Conservation (phyloP, 2,888 invertebrate species). For the Chaitophorus viminalis region DNA sequence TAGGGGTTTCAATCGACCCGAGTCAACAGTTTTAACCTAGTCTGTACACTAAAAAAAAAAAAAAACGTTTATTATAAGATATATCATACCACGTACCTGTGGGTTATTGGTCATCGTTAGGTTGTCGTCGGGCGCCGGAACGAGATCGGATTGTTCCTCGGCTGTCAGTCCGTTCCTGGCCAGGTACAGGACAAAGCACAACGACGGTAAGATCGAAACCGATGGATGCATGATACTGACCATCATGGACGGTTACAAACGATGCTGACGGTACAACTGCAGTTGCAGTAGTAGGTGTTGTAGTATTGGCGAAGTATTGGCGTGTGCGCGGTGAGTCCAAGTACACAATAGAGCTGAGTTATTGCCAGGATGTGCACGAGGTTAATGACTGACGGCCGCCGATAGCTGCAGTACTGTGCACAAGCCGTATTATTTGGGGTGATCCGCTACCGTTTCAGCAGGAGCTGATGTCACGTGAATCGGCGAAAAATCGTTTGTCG, state of each 20-base stretch:
- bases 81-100: neutral
- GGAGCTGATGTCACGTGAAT: slow-evolving; percentile 27
- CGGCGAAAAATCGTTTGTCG: slow-evolving; percentile 32
- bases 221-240: neutral
- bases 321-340: no score
- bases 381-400: slow-evolving; percentile 42
- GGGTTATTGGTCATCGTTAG: neutral
- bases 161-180: neutral
- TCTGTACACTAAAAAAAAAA: no score
- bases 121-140: neutral
- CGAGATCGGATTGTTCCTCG: neutral
- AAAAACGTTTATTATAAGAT: no score
- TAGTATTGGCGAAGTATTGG: no score
- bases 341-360: neutral
- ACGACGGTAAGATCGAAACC: neutral
- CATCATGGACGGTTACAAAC: neutral
- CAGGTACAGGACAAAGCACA: neutral
- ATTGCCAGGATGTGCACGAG: slow-evolving; percentile 4
- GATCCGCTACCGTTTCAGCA: neutral
- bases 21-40: no score
- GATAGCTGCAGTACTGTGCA: neutral
- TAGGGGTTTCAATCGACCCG: no score
- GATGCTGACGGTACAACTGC: no score
- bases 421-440: neutral
- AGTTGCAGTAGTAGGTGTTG: no score